Evolutionary conservation across 2,888 invertebrate genomes (phyloP), one percentile per base, ranked within the genome.

Genomic region (Herminia tarsipennalis): DNA sequence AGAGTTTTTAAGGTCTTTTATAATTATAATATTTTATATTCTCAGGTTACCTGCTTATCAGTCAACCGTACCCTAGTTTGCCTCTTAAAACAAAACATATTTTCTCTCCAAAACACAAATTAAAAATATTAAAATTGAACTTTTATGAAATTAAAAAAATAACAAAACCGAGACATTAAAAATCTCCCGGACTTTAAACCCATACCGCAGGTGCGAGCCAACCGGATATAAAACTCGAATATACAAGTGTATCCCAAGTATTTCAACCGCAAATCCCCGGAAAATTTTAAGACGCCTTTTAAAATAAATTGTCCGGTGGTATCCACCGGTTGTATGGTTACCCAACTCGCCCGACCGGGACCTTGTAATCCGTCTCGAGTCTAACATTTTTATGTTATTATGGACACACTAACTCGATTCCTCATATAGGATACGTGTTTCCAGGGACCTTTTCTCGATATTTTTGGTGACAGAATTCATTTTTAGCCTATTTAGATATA

Each of bases 341-440:
- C 54, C 56, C 48, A 63, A 50, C 54, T 59, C 42, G 6, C 8
- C 40, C 27, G 39, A 10, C 10, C 32, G 39, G 46, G 51, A 48
- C 53, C 57, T 51, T 46, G 56, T 64, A 56, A 66, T 61, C 58
- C 63, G 55, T 59, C 69, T 65, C 50, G 56, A 61, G 48, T 56
- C 56, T 44, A 57, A 65, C 58, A 56, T 68, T 61, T 56, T 65
- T 62, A 68, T 63, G 49, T 55, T 58, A 59, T 70, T 70, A 72
- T 56, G 54, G 55, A 39, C 60, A 51, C 46, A 46, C 54, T 68
- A 70, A 70, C 70, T 55, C 35, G 53, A 63, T 71, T 66, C 58
- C 35, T 29, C 14, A 24, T 42, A 9, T 13, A 13, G 20, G 38
- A 37, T 49, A 32, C 28, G 28, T 44, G 40, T 32, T 17, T 45